A percentile compares a stretch with the other conserved stretches of the same genome.
phyloP scores from a whole-genome alignment of 2,113 vertebrate species.

The Amblyopsis rosae region DNA sequence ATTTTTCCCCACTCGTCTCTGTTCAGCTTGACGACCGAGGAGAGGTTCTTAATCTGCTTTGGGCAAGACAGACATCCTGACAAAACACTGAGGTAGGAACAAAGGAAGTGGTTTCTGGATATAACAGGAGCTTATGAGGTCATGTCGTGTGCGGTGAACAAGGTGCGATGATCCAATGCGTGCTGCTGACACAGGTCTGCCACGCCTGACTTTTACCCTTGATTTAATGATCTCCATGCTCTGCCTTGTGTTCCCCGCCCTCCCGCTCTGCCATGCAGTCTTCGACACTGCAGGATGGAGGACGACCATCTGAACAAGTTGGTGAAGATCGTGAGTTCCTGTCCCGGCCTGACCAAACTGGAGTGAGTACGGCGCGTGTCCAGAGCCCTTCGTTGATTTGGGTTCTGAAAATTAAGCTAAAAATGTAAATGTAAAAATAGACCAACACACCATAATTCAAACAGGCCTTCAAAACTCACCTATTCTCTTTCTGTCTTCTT shows the following conservation, averaged over 20 bases:
- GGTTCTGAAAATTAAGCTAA: background rate
- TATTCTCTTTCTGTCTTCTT: no score
- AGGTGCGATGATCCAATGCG: background rate
- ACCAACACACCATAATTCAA: no score
- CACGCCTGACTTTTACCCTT: background rate
- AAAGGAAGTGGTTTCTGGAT: background rate
- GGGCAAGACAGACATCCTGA: constrained; percentile 29
- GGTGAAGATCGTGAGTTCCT: constrained; percentile 64
- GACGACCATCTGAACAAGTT: constrained; percentile 72
- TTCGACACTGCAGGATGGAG: constrained; percentile 73
- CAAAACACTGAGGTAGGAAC: constrained; percentile 80
- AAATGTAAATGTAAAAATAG: no score
- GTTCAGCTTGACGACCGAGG: constrained; percentile 75
- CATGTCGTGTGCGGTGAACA: background rate
- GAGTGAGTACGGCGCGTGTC: constrained; percentile 74
- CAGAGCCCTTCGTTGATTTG: background rate
- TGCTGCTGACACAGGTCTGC: background rate
- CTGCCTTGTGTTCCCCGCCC: background rate
- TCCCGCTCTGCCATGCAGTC: constrained; percentile 60
- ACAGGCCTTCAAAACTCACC: no score
- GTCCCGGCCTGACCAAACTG: constrained; percentile 66
- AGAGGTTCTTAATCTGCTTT: constrained; percentile 75
- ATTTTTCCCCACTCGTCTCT: background rate
- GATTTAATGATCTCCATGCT: background rate
- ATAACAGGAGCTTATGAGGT: background rate